Percentiles rank a stretch among this genome's conserved stretches.
These are phyloP conservation scores for Etheostoma perlongum DNA, from an alignment of 2,797 vertebrate species.

Conservation along the genomic window DNA sequence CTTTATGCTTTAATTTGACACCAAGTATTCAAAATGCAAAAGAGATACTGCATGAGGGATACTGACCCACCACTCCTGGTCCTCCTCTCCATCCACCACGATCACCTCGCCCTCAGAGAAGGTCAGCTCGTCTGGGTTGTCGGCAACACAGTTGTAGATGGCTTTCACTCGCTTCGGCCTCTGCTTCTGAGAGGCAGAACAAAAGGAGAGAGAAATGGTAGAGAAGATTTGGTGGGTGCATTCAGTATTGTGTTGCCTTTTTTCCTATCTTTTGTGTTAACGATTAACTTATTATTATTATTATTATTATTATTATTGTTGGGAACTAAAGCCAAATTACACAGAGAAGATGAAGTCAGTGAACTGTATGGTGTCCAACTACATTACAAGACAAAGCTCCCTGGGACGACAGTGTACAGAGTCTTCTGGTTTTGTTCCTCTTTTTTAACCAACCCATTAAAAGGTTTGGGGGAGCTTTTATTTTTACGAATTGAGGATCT, in stretches of 20 bases:
- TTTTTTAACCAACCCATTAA: too few species aligned
- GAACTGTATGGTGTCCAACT: too few species aligned
- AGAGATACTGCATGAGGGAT: slow-evolving; percentile 6
- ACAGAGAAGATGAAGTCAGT: too few species aligned
- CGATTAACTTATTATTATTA: too few species aligned
- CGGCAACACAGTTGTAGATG: slow-evolving; percentile 95
- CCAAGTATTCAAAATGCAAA: background rate
- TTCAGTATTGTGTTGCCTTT: background rate
- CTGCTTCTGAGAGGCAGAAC: slow-evolving; percentile 85
- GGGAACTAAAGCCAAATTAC: background rate
- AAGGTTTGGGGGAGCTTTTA: background rate
- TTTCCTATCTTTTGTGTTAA: background rate
- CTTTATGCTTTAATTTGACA: slow-evolving; percentile 27
- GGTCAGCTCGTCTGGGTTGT: slow-evolving; percentile 97
- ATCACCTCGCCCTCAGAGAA: slow-evolving; percentile 98
- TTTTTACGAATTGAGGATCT: background rate
- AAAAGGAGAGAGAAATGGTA: background rate
- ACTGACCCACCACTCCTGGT: slow-evolving; percentile 99
- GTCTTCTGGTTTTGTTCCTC: background rate
- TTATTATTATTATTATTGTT: background rate
- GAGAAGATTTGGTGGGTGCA: background rate
- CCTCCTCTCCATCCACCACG: slow-evolving; percentile 97
- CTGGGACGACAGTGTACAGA: too few species aligned
- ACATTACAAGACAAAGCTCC: too few species aligned
- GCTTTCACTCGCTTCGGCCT: slow-evolving; percentile 97